Percentiles rank a stretch among this genome's conserved stretches.
Evolutionary conservation across 2,888 invertebrate genomes (phyloP).

Genomic region (Lasius fuliginosus): DNA sequence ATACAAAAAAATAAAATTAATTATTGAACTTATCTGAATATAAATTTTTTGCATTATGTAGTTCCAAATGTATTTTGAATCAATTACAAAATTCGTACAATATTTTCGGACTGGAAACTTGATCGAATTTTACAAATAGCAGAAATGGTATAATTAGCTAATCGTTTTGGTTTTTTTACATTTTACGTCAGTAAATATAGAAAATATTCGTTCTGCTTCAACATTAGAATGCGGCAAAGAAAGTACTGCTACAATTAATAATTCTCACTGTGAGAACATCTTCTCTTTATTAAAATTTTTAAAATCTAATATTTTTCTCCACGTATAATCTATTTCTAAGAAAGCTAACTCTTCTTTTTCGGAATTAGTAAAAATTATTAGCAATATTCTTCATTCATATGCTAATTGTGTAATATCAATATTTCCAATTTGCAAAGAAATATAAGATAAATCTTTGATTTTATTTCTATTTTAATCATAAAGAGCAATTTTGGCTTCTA

Average conservation of each 20-base stretch:
- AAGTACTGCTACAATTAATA: slow-evolving; percentile 9
- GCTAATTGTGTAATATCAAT: background rate
- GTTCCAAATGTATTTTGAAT: background rate
- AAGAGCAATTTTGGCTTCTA: background rate
- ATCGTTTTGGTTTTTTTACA: background rate
- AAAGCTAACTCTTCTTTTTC: slow-evolving; percentile 12
- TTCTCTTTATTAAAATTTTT: background rate
- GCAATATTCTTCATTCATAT: slow-evolving; percentile 6
- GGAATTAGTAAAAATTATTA: background rate
- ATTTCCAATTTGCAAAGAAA: background rate
- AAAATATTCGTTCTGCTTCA: slow-evolving; percentile 3
- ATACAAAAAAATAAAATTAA: background rate
- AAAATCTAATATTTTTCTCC: slow-evolving; percentile 1
- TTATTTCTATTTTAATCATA: background rate
- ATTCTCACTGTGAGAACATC: slow-evolving; percentile 5
- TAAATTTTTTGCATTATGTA: background rate
- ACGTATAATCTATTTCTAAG: slow-evolving; percentile 25
- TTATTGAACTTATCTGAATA: background rate
- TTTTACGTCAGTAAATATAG: background rate
- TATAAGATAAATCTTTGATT: slow-evolving; percentile 17
- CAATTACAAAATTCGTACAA: background rate
- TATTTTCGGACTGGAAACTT: background rate
- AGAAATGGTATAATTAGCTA: background rate
- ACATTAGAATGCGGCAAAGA: background rate
- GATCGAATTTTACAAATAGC: background rate